Conservation (phyloP, 2,888 invertebrate genomes). For the Nomada goodeniana region DNA sequence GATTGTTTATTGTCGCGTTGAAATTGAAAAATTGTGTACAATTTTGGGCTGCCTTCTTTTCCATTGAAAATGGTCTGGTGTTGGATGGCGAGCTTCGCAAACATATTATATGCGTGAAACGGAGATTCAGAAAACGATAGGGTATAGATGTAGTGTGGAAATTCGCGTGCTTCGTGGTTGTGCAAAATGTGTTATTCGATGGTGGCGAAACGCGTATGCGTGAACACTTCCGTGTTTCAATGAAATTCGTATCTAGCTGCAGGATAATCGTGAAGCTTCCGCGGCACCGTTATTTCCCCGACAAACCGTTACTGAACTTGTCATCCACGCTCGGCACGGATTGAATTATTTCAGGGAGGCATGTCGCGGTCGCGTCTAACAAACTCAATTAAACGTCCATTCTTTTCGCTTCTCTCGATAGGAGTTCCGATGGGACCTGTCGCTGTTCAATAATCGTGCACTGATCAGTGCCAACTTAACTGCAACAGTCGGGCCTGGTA, state of each 20-base stretch:
- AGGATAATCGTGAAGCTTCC: conserved; percentile 1
- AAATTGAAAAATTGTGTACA: too few species aligned
- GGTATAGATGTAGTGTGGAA: too few species aligned
- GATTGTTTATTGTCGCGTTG: too few species aligned
- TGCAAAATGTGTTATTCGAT: too few species aligned
- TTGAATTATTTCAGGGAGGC: conserved; percentile 56
- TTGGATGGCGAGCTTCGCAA: too few species aligned
- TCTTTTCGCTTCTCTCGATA: conserved; percentile 8
- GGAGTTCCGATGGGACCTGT: not conserved
- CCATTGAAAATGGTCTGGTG: too few species aligned
- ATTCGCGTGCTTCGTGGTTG: too few species aligned
- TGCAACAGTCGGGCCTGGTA: too few species aligned
- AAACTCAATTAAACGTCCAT: conserved; percentile 58
- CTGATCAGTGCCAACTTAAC: not conserved
- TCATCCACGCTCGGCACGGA: conserved; percentile 23
- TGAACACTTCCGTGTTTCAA: not conserved
- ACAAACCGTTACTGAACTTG: conserved; percentile 55
- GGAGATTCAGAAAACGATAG: too few species aligned
- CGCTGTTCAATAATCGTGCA: conserved; percentile 2
- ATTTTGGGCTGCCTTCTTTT: too few species aligned
- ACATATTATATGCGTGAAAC: too few species aligned
- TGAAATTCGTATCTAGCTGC: conserved; percentile 16
- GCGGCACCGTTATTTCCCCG: conserved; percentile 65
- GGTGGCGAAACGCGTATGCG: not conserved
- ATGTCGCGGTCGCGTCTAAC: conserved; percentile 31